phyloP scores from a whole-genome alignment of 2,888 invertebrate species.

The Odontothrips loti region DNA sequence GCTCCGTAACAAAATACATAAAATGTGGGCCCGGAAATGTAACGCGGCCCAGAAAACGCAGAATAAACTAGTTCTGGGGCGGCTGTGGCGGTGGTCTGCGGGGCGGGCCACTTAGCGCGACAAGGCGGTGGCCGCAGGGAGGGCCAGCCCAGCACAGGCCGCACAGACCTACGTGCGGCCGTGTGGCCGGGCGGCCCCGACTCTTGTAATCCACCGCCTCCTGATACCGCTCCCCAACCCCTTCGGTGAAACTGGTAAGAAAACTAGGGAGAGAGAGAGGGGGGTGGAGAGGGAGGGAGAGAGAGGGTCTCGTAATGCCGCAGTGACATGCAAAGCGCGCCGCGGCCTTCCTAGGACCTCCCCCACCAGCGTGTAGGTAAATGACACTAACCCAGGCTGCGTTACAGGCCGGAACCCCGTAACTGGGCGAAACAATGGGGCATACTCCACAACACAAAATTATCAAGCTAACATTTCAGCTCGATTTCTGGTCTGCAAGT shows the following conservation, averaged over 20 bases:
- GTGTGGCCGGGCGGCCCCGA: too few relatives aligned
- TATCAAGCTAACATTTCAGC: too few relatives aligned
- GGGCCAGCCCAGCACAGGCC: neutral
- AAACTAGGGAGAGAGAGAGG: neutral
- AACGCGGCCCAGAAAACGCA: neutral
- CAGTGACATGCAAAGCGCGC: neutral
- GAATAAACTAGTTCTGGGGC: neutral
- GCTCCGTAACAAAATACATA: neutral
- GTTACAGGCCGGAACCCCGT: neutral
- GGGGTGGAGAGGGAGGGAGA: neutral
- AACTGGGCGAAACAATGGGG: neutral
- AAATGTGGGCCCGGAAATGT: neutral
- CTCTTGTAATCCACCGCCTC: neutral
- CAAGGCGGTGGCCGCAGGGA: neutral
- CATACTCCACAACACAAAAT: neutral
- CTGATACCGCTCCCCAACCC: neutral
- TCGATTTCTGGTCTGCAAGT: too few relatives aligned
- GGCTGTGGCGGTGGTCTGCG: neutral
- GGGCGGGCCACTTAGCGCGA: constrained; percentile 9
- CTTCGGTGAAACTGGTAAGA: neutral
- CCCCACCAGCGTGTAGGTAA: neutral
- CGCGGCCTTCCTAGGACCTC: neutral
- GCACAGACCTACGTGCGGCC: too few relatives aligned
- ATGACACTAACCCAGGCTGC: neutral
- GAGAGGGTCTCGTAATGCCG: neutral